A percentile compares a stretch with the other conserved stretches of the same genome.
Evolutionary conservation across 2,113 vertebrate genomes (phyloP).

Genomic region (Fregata magnificens): DNA sequence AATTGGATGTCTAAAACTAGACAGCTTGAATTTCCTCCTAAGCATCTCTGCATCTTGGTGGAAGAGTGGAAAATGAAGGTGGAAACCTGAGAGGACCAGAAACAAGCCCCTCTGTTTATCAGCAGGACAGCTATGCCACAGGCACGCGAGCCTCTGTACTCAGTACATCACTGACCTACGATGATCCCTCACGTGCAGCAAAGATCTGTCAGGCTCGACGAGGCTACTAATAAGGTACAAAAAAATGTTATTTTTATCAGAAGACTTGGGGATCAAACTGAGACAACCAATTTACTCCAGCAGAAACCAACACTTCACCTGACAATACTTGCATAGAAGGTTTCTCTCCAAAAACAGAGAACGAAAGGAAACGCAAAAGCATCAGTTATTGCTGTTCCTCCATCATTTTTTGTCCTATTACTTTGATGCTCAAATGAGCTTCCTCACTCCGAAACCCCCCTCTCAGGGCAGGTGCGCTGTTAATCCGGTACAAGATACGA

Average conservation of each 20-base stretch:
- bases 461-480: not conserved
- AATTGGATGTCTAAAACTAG: not conserved
- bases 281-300: not conserved
- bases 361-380: accelerated
- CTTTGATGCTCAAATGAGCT: not conserved
- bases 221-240: not conserved
- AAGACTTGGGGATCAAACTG: not conserved
- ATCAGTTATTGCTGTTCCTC: not conserved
- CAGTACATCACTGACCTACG: not conserved
- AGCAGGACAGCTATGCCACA: not conserved
- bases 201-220: not conserved
- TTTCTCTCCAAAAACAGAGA: not conserved
- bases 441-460: not conserved
- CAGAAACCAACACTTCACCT: not conserved
- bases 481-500: not conserved
- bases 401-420: not conserved
- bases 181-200: not conserved
- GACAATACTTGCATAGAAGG: not conserved
- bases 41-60: not conserved
- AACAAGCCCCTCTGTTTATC: not conserved
- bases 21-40: not conserved
- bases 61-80: not conserved
- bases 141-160: not conserved
- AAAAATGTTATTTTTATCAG: not conserved
- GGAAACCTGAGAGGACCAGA: not conserved